phyloP scores from a whole-genome alignment of 2,888 invertebrate species.

The Chironomus tentans region DNA sequence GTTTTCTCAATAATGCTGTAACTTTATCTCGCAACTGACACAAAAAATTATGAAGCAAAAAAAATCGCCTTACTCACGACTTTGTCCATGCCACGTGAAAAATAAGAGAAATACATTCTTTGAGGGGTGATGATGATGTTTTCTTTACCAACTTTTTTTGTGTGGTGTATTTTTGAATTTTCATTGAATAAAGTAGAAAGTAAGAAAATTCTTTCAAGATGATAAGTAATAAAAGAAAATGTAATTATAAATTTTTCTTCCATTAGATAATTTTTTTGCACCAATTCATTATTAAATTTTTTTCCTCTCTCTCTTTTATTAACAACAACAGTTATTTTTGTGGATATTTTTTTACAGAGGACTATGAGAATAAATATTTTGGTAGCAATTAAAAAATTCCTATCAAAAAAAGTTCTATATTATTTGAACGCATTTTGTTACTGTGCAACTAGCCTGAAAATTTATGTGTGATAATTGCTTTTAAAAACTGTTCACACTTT shows the following conservation, averaged over 20 bases:
- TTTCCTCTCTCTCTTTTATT: not conserved
- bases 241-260: constrained; percentile 11
- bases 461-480: no score
- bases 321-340: not conserved
- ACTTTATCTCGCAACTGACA: not conserved
- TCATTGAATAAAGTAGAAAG: not conserved
- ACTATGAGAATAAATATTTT: not conserved
- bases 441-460: not conserved
- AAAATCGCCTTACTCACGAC: not conserved
- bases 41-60: not conserved
- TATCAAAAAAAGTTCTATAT: not conserved
- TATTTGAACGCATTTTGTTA: not conserved
- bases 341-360: not conserved
- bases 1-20: constrained; percentile 11
- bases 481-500: no score
- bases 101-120: not conserved
- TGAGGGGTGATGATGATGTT: not conserved
- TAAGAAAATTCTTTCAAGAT: not conserved
- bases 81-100: not conserved
- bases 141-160: not conserved
- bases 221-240: constrained; percentile 5
- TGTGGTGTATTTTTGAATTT: not conserved
- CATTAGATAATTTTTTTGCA: constrained; percentile 9
- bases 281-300: not conserved
- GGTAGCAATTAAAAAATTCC: not conserved